These are phyloP conservation scores for Matsumurasca onukii DNA, from an alignment of 1,140 invertebrate species.

Conservation along the genomic window DNA sequence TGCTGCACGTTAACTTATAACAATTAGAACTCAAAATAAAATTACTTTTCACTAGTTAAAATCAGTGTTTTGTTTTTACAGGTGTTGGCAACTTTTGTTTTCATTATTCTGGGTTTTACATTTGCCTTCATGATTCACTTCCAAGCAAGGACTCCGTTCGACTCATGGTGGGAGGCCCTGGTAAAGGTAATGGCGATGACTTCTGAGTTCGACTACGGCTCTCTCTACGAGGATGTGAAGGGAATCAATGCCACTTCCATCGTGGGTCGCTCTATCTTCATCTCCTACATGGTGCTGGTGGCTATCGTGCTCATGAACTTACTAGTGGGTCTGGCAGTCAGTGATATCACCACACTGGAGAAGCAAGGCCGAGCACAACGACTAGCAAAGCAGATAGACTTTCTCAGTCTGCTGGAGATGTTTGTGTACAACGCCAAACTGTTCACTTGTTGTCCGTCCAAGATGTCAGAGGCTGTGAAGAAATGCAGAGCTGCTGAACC, in stretches of 20 bases:
- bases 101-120: constrained; percentile 56
- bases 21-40: no score
- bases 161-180: constrained; percentile 49
- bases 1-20: no score
- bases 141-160: constrained; percentile 48
- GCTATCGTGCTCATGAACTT: constrained; percentile 52
- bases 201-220: constrained; percentile 57
- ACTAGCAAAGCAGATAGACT: constrained; percentile 40
- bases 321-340: constrained; percentile 52
- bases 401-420: constrained; percentile 38
- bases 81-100: constrained; percentile 54
- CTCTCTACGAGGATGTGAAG: constrained; percentile 44
- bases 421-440: constrained; percentile 34
- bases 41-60: no score
- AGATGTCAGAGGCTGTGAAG: constrained; percentile 10
- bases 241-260: constrained; percentile 33
- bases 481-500: constrained; percentile 17
- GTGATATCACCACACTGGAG: constrained; percentile 45
- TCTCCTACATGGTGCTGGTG: constrained; percentile 47
- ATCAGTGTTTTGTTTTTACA: constrained; percentile 33
- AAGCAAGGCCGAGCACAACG: constrained; percentile 38
- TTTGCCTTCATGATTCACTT: constrained; percentile 57
- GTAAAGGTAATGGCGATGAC: constrained; percentile 59
- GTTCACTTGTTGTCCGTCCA: constrained; percentile 26
- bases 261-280: constrained; percentile 43